These are phyloP conservation scores for Monopterus albus DNA, from an alignment of 2,113 vertebrate species.

Conservation along the genomic window DNA sequence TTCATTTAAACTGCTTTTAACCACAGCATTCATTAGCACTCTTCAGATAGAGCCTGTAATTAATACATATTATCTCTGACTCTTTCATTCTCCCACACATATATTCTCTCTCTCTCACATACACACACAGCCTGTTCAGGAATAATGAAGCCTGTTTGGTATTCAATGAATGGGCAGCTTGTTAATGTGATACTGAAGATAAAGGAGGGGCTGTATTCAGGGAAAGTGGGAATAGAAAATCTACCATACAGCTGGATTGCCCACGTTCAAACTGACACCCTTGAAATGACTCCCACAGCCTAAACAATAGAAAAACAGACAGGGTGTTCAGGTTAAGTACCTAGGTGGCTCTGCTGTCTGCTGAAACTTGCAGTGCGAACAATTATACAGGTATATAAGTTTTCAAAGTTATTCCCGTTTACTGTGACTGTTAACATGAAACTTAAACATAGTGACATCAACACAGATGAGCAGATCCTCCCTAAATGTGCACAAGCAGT, in stretches of 20 bases:
- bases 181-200: constrained; percentile 76
- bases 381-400: background rate
- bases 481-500: too few species aligned
- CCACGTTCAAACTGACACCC: constrained; percentile 68
- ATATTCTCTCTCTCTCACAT: constrained; percentile 2
- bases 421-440: background rate
- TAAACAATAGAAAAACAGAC: constrained; percentile 54
- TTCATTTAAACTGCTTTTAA: constrained; percentile 76
- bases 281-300: constrained; percentile 71
- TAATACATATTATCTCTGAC: constrained; percentile 78
- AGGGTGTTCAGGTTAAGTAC: constrained; percentile 37
- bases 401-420: constrained; percentile 11
- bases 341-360: constrained; percentile 1
- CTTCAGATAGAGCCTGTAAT: constrained; percentile 77
- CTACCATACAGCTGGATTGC: constrained; percentile 52
- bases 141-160: constrained; percentile 74
- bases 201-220: constrained; percentile 63
- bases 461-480: too few species aligned
- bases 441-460: background rate
- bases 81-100: constrained; percentile 49
- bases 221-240: constrained; percentile 60
- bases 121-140: constrained; percentile 38
- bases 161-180: constrained; percentile 74
- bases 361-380: background rate
- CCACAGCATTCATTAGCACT: constrained; percentile 77